Evolutionary conservation across 2,113 vertebrate species (phyloP).

Genomic region (Lipotes vexillifer): DNA sequence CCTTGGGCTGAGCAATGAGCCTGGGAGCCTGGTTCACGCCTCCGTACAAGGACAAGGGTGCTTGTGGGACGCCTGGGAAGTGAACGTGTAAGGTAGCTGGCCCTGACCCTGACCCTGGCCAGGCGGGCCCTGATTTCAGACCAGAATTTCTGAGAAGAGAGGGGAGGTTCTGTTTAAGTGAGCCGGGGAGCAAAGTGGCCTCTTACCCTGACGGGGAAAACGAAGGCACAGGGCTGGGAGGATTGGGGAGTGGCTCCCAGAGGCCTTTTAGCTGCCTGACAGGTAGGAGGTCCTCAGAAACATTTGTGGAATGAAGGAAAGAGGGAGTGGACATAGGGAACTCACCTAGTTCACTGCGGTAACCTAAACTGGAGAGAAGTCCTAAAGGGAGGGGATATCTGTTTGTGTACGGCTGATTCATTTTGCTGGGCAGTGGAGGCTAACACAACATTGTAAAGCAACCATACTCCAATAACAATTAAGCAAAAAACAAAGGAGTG

Average conservation of each 20-base stretch:
- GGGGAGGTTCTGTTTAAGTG: background rate
- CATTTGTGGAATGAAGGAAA: background rate
- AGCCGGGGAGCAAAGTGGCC: background rate
- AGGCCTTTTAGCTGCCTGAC: background rate
- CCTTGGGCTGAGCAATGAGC: fast-evolving
- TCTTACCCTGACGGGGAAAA: background rate
- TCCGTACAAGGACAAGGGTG: too few species aligned
- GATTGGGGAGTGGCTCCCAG: background rate
- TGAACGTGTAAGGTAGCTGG: background rate
- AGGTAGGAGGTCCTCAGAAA: background rate
- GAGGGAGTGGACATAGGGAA: background rate
- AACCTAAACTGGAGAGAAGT: too few species aligned
- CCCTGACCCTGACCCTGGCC: background rate
- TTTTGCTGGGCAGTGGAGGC: too few species aligned
- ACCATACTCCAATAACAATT: too few species aligned
- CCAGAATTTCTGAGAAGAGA: background rate
- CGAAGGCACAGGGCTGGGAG: fast-evolving
- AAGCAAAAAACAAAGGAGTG: background rate
- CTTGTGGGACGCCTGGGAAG: background rate
- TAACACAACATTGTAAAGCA: too few species aligned
- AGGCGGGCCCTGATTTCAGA: fast-evolving
- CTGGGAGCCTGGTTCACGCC: background rate
- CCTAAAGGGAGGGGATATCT: too few species aligned
- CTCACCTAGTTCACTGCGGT: too few species aligned
- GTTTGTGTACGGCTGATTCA: too few species aligned